A percentile compares a stretch with the other conserved stretches of the same genome.
Conservation (phyloP, 2,797 vertebrate species). For the Arrhamphus sclerolepis region DNA sequence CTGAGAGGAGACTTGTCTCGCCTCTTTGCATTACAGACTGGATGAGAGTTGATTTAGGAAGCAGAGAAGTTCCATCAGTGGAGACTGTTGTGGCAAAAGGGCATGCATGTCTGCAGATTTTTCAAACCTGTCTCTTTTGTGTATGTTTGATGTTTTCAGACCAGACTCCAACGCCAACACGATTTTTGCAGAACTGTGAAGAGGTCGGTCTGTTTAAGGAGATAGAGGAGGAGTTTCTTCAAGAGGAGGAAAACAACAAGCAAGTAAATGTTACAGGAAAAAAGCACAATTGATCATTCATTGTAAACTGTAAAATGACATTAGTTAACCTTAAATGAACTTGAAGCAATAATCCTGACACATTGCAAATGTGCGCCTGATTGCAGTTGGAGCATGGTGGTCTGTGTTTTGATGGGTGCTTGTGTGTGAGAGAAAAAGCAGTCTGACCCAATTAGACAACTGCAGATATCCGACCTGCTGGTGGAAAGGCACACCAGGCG, state of each 20-base stretch:
- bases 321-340: not conserved
- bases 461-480: conserved; percentile 65
- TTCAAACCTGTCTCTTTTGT: not conserved
- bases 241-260: conserved; percentile 90
- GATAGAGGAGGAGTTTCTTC: conserved; percentile 95
- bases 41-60: conserved; percentile 19
- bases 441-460: conserved; percentile 46
- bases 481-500: conserved; percentile 65
- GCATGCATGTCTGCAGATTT: not conserved
- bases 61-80: conserved; percentile 8
- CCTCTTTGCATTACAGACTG: conserved; percentile 13
- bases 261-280: conserved; percentile 76
- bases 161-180: conserved; percentile 96
- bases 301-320: too few species aligned
- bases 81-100: not conserved
- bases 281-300: not conserved
- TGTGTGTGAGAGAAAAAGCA: conserved; percentile 35
- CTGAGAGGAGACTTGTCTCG: conserved; percentile 31
- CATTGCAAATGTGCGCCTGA: not conserved
- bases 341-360: not conserved
- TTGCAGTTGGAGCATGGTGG: conserved; percentile 8
- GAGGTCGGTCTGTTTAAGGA: conserved; percentile 97
- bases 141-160: conserved; percentile 76
- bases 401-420: conserved; percentile 41
- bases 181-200: conserved; percentile 97